phyloP scores from a whole-genome alignment of 2,888 invertebrate genomes.

The Frankliniella intonsa region DNA sequence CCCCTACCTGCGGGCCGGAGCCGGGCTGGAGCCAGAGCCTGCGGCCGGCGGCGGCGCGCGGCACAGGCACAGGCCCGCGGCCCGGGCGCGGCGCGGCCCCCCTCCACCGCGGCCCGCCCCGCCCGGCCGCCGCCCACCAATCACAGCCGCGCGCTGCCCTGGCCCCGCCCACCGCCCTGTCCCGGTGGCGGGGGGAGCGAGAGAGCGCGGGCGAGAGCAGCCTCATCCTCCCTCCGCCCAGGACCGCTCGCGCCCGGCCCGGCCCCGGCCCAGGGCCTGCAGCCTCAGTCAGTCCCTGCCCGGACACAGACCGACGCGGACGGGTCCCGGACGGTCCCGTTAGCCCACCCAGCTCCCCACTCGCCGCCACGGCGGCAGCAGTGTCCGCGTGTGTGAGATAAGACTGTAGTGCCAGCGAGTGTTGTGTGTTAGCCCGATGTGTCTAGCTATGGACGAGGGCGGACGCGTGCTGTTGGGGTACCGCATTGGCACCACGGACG shows the following conservation, averaged over 20 bases:
- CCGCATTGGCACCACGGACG: conserved; percentile 45
- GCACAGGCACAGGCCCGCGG: too few species aligned
- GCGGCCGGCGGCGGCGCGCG: too few species aligned
- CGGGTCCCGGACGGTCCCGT: conserved; percentile 13
- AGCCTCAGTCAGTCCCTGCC: conserved; percentile 22
- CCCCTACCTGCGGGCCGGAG: background rate
- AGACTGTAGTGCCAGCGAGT: conserved; percentile 18
- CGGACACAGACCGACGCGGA: conserved; percentile 6
- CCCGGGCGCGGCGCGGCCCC: background rate
- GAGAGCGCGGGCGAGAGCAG: background rate
- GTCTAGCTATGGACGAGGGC: conserved; percentile 39
- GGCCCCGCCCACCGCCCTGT: background rate
- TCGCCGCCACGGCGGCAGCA: conserved; percentile 27
- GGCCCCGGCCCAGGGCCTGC: background rate
- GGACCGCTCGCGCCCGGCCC: too few species aligned
- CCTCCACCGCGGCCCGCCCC: background rate
- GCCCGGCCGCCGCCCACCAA: conserved; percentile 28
- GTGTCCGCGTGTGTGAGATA: background rate
- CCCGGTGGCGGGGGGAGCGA: background rate
- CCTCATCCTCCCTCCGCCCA: too few species aligned
- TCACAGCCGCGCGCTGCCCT: conserved; percentile 4
- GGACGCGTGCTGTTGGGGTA: conserved; percentile 42
- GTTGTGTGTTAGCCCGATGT: conserved; percentile 34
- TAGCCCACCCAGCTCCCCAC: conserved; percentile 15
- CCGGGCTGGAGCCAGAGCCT: background rate